These are phyloP conservation scores for Villa cingulata DNA, from an alignment of 2,888 invertebrate genomes.

Conservation along the genomic window DNA sequence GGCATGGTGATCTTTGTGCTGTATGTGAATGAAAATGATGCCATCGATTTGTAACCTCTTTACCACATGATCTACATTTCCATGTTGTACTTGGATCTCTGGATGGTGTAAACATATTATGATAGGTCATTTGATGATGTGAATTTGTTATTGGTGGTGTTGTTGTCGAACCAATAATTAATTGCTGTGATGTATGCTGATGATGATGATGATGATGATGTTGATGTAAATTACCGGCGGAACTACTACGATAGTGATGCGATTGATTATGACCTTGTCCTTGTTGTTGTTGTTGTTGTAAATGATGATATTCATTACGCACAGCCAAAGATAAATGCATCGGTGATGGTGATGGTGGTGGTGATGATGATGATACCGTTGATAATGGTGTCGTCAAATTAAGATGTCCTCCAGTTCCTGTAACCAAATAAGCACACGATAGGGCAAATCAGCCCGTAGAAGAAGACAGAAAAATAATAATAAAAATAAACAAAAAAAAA, in stretches of 20 bases:
- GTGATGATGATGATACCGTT: slow-evolving; percentile 29
- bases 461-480: slow-evolving; percentile 19
- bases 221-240: not conserved
- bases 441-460: slow-evolving; percentile 37
- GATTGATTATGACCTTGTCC: slow-evolving; percentile 7
- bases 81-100: slow-evolving; percentile 59
- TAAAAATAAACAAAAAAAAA: slow-evolving; percentile 17
- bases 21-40: slow-evolving; percentile 78
- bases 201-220: slow-evolving; percentile 18
- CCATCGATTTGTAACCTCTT: slow-evolving; percentile 78
- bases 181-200: slow-evolving; percentile 8
- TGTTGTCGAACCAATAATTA: slow-evolving; percentile 16
- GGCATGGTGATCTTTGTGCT: slow-evolving; percentile 64
- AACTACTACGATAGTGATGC: slow-evolving; percentile 6
- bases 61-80: slow-evolving; percentile 71
- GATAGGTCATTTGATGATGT: slow-evolving; percentile 52
- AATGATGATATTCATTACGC: slow-evolving; percentile 1
- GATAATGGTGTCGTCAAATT: slow-evolving; percentile 28
- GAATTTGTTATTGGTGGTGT: slow-evolving; percentile 11
- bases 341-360: slow-evolving; percentile 29
- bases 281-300: slow-evolving; percentile 8
- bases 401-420: slow-evolving; percentile 26
- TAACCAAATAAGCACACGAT: slow-evolving; percentile 36
- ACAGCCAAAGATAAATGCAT: slow-evolving; percentile 29
- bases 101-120: slow-evolving; percentile 69